phyloP scores from a whole-genome alignment of 2,113 vertebrate genomes.

The Mionectes macconnelli region DNA sequence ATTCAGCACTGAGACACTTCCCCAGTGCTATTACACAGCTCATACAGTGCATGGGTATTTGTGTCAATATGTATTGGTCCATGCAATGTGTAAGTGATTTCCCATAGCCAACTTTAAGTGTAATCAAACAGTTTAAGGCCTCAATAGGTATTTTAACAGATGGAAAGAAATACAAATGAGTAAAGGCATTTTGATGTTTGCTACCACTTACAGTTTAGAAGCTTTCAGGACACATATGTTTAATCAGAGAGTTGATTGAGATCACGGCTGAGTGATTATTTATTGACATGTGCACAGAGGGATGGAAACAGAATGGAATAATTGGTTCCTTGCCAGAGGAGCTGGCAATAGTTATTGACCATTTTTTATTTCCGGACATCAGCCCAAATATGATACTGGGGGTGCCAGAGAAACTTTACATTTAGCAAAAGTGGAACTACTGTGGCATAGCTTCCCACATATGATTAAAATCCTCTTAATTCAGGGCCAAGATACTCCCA shows the following conservation, averaged over 20 bases:
- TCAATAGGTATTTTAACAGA: conserved; percentile 10
- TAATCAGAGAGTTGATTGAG: conserved; percentile 12
- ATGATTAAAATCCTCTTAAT: neutral
- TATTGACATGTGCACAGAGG: conserved; percentile 42
- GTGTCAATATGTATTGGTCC: neutral
- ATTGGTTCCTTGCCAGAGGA: conserved; percentile 11
- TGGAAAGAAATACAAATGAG: neutral
- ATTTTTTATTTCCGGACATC: neutral
- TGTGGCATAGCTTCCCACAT: neutral
- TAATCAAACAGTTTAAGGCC: neutral
- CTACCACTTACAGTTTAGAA: neutral
- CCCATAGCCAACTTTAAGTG: neutral
- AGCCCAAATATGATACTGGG: neutral
- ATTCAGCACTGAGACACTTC: neutral
- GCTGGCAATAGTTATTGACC: neutral
- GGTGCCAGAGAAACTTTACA: neutral
- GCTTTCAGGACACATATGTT: conserved; percentile 8
- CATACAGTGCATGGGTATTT: neutral
- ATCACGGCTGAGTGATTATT: conserved; percentile 27
- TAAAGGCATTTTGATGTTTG: neutral
- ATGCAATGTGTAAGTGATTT: neutral
- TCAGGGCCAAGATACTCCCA: neutral
- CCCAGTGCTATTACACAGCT: neutral
- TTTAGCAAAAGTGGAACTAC: neutral
- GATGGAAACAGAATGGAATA: conserved; percentile 27